Evolutionary conservation across 2,113 vertebrate genomes (phyloP).

Genomic region (Enhydra lutris): DNA sequence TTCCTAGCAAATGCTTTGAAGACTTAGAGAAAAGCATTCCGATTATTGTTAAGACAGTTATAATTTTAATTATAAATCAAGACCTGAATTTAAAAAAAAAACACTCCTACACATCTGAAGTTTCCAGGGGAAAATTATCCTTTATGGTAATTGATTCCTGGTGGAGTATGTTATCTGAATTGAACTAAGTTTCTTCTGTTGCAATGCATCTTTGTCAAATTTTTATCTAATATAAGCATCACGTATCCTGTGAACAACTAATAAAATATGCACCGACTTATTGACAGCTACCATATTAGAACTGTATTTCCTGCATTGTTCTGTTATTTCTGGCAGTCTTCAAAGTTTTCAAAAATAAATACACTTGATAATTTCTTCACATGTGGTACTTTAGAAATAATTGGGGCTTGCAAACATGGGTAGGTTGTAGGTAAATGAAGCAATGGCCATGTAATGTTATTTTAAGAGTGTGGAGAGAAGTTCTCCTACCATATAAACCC

Average conservation of each 20-base stretch:
- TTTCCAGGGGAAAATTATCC: slow-evolving; percentile 7
- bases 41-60: slow-evolving; percentile 5
- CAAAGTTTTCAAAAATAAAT: not conserved
- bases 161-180: not conserved
- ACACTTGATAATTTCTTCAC: not conserved
- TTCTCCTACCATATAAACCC: not conserved
- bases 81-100: not conserved
- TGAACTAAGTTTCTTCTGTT: not conserved
- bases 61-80: slow-evolving; percentile 47
- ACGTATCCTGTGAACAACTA: not conserved
- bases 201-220: slow-evolving; percentile 22
- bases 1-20: slow-evolving; percentile 43
- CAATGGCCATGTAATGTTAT: not conserved
- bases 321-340: not conserved
- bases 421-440: not conserved
- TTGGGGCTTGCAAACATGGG: not conserved
- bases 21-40: slow-evolving; percentile 35
- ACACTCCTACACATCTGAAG: not conserved
- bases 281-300: not conserved
- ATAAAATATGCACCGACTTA: not conserved
- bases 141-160: slow-evolving; percentile 19
- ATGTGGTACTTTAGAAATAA: not conserved
- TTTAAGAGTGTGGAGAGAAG: not conserved
- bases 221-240: not conserved
- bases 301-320: not conserved